Conservation (phyloP, 2,797 vertebrate species). For the Sebastes steindachneri region DNA sequence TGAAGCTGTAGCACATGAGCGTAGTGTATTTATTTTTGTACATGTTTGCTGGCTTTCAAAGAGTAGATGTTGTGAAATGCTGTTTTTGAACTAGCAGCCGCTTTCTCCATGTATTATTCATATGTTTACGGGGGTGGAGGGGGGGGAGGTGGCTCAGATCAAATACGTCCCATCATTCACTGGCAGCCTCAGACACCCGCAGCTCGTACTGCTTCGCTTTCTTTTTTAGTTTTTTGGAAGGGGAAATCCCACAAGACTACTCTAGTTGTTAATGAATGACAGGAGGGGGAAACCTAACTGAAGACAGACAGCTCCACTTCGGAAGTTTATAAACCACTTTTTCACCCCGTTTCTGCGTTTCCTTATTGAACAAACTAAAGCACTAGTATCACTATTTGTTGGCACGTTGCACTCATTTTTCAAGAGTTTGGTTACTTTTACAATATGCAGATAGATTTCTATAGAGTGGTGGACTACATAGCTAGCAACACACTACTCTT, state of each 20-base stretch:
- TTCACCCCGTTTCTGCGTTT: background rate
- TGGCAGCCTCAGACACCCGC: slow-evolving; percentile 19
- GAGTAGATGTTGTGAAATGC: slow-evolving; percentile 10
- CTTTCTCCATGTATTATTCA: slow-evolving; percentile 51
- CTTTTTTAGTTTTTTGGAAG: slow-evolving; percentile 1
- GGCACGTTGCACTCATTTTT: background rate
- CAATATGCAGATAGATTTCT: background rate
- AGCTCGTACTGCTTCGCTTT: background rate
- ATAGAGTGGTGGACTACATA: background rate
- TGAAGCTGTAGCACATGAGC: background rate
- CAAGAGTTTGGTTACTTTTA: background rate
- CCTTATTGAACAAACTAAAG: background rate
- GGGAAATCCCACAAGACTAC: slow-evolving; percentile 16
- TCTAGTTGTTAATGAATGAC: slow-evolving; percentile 1
- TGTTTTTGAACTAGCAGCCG: slow-evolving; percentile 20
- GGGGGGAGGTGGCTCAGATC: slow-evolving; percentile 31
- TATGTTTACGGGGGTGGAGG: background rate
- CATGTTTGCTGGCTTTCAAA: slow-evolving; percentile 4
- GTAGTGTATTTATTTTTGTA: background rate
- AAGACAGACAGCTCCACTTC: background rate
- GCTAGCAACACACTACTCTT: background rate
- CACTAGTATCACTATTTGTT: background rate
- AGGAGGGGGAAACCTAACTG: background rate
- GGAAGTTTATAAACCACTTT: background rate
- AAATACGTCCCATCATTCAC: slow-evolving; percentile 25